A percentile compares a stretch with the other conserved stretches of the same genome.
Conservation (phyloP, 2,888 invertebrate species). For the Agonopterix alstromeriana region DNA sequence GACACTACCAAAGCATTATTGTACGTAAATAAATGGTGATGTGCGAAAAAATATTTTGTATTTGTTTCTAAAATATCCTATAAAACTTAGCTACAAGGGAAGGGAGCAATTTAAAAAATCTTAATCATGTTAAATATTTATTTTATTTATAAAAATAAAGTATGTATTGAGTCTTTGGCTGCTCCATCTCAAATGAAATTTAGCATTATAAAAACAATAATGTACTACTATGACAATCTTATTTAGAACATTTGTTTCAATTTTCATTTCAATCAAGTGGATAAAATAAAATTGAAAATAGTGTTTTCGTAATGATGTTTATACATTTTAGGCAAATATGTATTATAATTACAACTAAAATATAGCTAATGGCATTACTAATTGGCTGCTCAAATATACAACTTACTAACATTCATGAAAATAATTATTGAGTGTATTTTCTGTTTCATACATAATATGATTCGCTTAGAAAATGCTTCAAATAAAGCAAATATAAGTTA, state of each 20-base stretch:
- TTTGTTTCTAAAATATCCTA: not conserved
- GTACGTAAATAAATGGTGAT: constrained; percentile 23
- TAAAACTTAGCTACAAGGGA: not conserved
- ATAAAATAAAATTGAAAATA: not conserved
- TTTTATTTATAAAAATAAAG: constrained; percentile 22
- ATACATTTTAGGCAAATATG: too few species aligned
- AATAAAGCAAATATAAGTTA: too few species aligned
- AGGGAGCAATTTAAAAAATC: not conserved
- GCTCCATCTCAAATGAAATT: constrained; percentile 10
- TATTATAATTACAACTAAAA: too few species aligned
- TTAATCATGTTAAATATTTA: not conserved
- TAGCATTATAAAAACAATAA: constrained; percentile 1
- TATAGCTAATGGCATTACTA: constrained; percentile 1
- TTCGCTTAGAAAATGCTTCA: too few species aligned
- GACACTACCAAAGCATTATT: constrained; percentile 22
- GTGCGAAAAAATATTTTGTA: constrained; percentile 5
- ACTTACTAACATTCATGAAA: too few species aligned
- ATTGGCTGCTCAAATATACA: not conserved
- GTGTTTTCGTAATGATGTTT: too few species aligned
- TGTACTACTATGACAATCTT: too few species aligned
- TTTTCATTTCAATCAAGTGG: not conserved
- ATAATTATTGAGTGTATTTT: too few species aligned
- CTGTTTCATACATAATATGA: too few species aligned
- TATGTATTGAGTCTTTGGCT: constrained; percentile 21
- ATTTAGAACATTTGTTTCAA: too few species aligned